Evolutionary conservation across 2,888 invertebrate genomes (phyloP).

Genomic region (Lithophane semibrunnea): DNA sequence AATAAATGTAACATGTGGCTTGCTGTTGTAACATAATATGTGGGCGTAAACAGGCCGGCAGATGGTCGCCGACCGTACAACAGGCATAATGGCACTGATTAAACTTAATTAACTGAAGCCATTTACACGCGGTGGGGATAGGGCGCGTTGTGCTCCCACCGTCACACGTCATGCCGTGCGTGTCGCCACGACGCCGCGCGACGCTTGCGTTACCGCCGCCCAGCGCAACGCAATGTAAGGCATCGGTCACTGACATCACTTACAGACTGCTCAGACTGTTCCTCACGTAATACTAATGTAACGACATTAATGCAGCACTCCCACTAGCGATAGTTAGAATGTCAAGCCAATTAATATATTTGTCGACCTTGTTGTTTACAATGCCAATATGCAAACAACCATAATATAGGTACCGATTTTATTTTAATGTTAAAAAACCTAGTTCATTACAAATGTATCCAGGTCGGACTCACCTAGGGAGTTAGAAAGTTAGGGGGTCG

Average conservation of each 20-base stretch:
- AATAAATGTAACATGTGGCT: slow-evolving; percentile 59
- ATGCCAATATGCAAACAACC: slow-evolving; percentile 25
- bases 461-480: slow-evolving; percentile 52
- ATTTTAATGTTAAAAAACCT: slow-evolving; percentile 40
- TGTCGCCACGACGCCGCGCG: slow-evolving; percentile 54
- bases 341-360: slow-evolving; percentile 23
- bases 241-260: slow-evolving; percentile 78
- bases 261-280: slow-evolving; percentile 49
- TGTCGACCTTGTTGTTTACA: slow-evolving; percentile 17
- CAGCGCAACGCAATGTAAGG: slow-evolving; percentile 67
- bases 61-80: slow-evolving; percentile 81
- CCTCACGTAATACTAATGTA: slow-evolving; percentile 44
- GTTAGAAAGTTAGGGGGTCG: slow-evolving; percentile 47
- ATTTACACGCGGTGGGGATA: slow-evolving; percentile 82
- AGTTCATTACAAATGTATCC: slow-evolving; percentile 58
- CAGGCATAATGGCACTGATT: slow-evolving; percentile 85
- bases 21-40: slow-evolving; percentile 84
- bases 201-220: slow-evolving; percentile 36
- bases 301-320: slow-evolving; percentile 22
- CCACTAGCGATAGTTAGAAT: slow-evolving; percentile 21
- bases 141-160: slow-evolving; percentile 70
- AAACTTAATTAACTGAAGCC: slow-evolving; percentile 91
- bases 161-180: slow-evolving; percentile 58
- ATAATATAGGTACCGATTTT: slow-evolving; percentile 1
- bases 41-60: slow-evolving; percentile 86